These are phyloP conservation scores for Coleophora deauratella DNA, from an alignment of 2,888 invertebrate species.

Conservation along the genomic window DNA sequence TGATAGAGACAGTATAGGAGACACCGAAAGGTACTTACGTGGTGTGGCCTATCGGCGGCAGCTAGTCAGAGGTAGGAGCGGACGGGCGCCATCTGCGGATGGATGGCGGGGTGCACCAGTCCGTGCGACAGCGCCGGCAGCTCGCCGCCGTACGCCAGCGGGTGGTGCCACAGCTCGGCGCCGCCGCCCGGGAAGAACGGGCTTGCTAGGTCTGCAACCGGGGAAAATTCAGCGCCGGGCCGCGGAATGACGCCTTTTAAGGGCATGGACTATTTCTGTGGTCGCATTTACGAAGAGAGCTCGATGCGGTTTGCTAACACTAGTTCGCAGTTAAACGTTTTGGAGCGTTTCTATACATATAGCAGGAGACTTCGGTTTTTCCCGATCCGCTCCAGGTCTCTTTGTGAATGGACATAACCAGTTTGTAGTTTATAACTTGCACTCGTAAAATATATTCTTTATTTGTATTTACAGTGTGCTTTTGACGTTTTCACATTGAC, in stretches of 20 bases:
- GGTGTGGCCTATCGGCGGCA: conserved; percentile 85
- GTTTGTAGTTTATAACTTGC: no score
- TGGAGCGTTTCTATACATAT: conserved; percentile 6
- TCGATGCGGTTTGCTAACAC: no score
- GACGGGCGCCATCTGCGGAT: conserved; percentile 96
- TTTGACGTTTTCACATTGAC: conserved; percentile 46
- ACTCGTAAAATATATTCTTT: no score
- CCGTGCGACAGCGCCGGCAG: conserved; percentile 91
- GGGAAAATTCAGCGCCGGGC: no score
- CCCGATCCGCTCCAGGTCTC: no score
- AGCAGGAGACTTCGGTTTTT: no score
- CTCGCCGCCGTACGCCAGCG: conserved; percentile 87
- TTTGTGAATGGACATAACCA: no score
- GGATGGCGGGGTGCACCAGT: conserved; percentile 96
- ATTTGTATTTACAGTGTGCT: conserved; percentile 53
- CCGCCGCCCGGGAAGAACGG: conserved; percentile 93
- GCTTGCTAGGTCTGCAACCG: conserved; percentile 88
- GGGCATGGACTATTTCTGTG: no score
- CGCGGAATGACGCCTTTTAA: no score
- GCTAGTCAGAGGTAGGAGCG: conserved; percentile 98
- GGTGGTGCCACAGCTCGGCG: conserved; percentile 95
- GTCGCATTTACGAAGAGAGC: no score
- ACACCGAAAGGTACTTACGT: conserved; percentile 77
- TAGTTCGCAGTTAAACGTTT: no score
- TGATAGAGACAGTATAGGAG: no score